Percentiles rank a stretch among this genome's conserved stretches.
Evolutionary conservation across 2,797 vertebrate species (phyloP).

Genomic region (Limnodromus scolopaceus): DNA sequence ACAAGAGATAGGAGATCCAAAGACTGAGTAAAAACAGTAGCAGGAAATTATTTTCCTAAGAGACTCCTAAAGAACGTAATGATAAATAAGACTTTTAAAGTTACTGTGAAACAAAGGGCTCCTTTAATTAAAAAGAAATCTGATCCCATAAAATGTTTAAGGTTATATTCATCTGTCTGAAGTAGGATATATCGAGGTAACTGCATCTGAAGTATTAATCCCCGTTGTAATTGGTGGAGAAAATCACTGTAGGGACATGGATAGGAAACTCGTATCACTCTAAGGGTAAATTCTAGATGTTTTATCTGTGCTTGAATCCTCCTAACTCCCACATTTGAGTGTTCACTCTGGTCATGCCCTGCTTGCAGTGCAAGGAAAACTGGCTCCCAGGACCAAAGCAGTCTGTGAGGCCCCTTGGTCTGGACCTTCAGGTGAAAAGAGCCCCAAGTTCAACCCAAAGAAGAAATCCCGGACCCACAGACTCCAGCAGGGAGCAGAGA

Average conservation of each 20-base stretch:
- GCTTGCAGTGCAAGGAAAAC: background rate
- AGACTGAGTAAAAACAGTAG: background rate
- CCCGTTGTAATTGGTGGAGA: background rate
- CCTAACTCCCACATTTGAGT: background rate
- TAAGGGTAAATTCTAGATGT: background rate
- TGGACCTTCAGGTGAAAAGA: background rate
- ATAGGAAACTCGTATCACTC: background rate
- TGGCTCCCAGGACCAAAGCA: background rate
- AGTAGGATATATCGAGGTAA: background rate
- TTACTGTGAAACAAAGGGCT: background rate
- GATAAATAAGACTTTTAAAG: conserved; percentile 17
- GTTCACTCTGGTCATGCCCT: background rate
- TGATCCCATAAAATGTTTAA: background rate
- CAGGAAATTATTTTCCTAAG: conserved; percentile 28
- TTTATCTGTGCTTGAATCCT: background rate
- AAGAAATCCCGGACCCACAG: background rate
- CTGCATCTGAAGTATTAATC: background rate
- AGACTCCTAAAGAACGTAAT: background rate
- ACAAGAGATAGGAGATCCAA: conserved; percentile 29
- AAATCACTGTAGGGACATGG: background rate
- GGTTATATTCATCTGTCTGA: background rate
- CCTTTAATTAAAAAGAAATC: conserved; percentile 34
- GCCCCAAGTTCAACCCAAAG: background rate
- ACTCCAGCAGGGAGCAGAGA: background rate
- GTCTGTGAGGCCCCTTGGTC: background rate